A percentile compares a stretch with the other conserved stretches of the same genome.
Evolutionary conservation across 2,113 vertebrate species (phyloP).

Genomic region (Daboia siamensis): DNA sequence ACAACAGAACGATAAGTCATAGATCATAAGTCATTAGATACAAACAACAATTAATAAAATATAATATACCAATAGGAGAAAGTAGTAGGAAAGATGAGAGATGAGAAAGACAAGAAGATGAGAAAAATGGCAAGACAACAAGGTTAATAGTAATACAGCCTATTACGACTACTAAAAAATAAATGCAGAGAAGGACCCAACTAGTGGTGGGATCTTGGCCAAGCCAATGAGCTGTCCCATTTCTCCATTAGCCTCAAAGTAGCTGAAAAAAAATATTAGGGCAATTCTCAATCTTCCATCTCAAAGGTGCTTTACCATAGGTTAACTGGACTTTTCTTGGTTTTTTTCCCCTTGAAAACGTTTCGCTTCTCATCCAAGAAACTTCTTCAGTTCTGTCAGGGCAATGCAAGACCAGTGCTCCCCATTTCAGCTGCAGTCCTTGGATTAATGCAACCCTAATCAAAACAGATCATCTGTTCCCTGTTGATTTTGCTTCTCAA

Average conservation of each 20-base stretch:
- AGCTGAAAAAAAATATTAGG: neutral
- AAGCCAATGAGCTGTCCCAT: neutral
- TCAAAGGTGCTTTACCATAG: too few species aligned
- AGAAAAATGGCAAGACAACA: neutral
- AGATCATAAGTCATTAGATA: neutral
- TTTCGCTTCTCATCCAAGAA: neutral
- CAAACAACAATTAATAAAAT: neutral
- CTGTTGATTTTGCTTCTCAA: neutral
- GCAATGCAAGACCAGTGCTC: neutral
- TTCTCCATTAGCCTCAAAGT: neutral
- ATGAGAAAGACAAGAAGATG: neutral
- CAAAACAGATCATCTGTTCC: neutral
- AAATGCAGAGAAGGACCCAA: neutral
- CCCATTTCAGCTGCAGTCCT: neutral
- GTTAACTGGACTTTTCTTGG: neutral
- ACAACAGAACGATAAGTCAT: neutral
- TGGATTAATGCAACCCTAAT: neutral
- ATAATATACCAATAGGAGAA: neutral
- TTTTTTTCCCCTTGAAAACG: neutral
- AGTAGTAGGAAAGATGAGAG: neutral
- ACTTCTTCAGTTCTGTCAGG: neutral
- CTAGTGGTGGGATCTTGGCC: neutral
- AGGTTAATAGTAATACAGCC: neutral
- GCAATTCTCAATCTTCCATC: neutral
- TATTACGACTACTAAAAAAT: neutral